A percentile compares a stretch with the other conserved stretches of the same genome.
Conservation (phyloP, 92 coral and sea anemone genomes). For the Epizoanthus rinbou region DNA sequence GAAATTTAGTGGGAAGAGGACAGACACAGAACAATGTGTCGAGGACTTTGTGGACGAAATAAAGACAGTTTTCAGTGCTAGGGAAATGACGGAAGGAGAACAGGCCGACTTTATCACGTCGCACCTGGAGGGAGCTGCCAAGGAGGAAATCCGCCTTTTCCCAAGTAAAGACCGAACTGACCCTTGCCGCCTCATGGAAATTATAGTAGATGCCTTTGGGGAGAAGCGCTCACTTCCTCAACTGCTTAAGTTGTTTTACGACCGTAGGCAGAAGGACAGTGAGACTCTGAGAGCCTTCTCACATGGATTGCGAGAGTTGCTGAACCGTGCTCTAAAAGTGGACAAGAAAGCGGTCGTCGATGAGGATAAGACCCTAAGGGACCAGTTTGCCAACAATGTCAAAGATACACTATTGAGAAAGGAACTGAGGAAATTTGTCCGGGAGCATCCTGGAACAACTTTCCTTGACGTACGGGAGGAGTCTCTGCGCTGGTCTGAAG, state of each 20-base stretch:
- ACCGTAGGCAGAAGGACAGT: slow-evolving; percentile 41
- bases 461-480: slow-evolving; percentile 47
- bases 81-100: slow-evolving; percentile 22
- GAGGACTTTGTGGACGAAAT: slow-evolving; percentile 16
- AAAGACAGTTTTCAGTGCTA: background rate
- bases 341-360: slow-evolving; percentile 47
- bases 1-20: slow-evolving; percentile 25
- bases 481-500: slow-evolving; percentile 46
- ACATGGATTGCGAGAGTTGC: slow-evolving; percentile 49
- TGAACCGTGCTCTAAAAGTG: slow-evolving; percentile 44
- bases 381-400: slow-evolving; percentile 47
- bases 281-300: slow-evolving; percentile 47
- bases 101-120: slow-evolving; percentile 31
- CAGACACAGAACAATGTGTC: slow-evolving; percentile 16
- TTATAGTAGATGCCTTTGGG: slow-evolving; percentile 37
- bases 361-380: slow-evolving; percentile 44
- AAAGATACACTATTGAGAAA: slow-evolving; percentile 16
- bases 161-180: slow-evolving; percentile 10
- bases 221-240: slow-evolving; percentile 42
- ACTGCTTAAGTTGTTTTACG: slow-evolving; percentile 46
- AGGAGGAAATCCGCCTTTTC: slow-evolving; percentile 13
- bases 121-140: slow-evolving; percentile 31
- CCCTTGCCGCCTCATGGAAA: slow-evolving; percentile 18
- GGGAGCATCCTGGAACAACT: slow-evolving; percentile 2
- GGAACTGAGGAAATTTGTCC: slow-evolving; percentile 48